Base-by-base conservation (phyloP, 2,113 vertebrate species). In the Nymphicus hollandicus region DNA sequence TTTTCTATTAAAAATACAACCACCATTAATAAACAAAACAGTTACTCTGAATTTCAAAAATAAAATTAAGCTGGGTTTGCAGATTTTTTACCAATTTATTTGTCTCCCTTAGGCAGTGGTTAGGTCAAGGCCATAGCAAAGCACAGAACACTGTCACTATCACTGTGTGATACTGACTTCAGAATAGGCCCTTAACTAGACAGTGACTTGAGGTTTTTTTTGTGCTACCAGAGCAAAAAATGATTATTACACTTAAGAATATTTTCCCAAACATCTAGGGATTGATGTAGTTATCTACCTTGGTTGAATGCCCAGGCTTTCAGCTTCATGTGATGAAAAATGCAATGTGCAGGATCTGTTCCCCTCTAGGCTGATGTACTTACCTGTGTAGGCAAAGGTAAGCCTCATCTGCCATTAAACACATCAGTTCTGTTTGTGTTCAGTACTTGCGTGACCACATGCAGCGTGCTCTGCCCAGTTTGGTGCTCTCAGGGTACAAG, bases 311-410 rank as follows among this genome's bases (percentile, higher is more conserved):
- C 6, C 69, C 41, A 43, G 35, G 23, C 47, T 79, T 73, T 60
- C 44, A 65, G 28, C 41, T 47, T 58, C 7, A 13, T 24, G 37
- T 35, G 22, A 53, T 65, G 44, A 31, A 44, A 37, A 46, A 10
- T 27, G 15, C 44, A 49, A 77, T 0, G 0, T 37, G 24, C 33
- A 65, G 47, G 63, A 76, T 29, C 15, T 71, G 33, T 43, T 85
- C 80, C 41, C 10, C 10, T 13, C 74, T 12, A 37, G 53, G 49
- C 12, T 60, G 76, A 41, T 13, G 18, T 17, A 9, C 41, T 52
- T 18, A 23, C 24, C 35, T 23, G 18, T 3, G 10, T 0, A 2
- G 17, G 31, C 25, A 31, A 47, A 58, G 0, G 12, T 14, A 65
- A 69, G 19, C 35, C 60, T n/a, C 0, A 0, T 9, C 47, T 70